Evolutionary conservation across 2,888 invertebrate species (phyloP).

Genomic region (Nudaria mundana): DNA sequence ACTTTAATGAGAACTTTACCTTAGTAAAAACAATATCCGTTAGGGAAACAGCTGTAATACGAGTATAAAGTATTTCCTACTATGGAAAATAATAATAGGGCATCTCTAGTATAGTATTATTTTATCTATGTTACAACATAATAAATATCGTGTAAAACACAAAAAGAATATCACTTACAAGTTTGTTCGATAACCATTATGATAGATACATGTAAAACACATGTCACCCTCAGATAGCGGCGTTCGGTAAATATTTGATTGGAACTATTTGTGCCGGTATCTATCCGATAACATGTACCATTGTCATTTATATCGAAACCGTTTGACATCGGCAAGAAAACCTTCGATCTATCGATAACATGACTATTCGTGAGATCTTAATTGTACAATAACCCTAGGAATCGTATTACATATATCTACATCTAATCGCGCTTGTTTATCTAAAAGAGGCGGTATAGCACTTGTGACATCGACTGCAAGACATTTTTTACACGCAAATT

Average conservation of each 20-base stretch:
- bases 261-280: constrained; percentile 52
- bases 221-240: constrained; percentile 43
- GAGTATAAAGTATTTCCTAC: too few species aligned
- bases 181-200: constrained; percentile 24
- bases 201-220: constrained; percentile 59
- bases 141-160: constrained; percentile 8
- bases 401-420: too few species aligned
- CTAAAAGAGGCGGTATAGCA: too few species aligned
- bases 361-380: constrained; percentile 15
- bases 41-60: too few species aligned
- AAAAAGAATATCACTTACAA: constrained; percentile 10
- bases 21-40: too few species aligned
- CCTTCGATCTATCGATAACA: constrained; percentile 22
- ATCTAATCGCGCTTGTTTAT: too few species aligned
- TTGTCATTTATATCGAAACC: constrained; percentile 42
- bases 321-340: constrained; percentile 22
- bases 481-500: too few species aligned
- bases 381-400: constrained; percentile 5
- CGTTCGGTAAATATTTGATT: constrained; percentile 58
- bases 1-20: too few species aligned
- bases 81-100: too few species aligned
- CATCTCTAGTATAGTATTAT: too few species aligned
- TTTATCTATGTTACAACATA: too few species aligned
- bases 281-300: constrained; percentile 49
- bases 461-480: too few species aligned